A percentile compares a stretch with the other conserved stretches of the same genome.
Conservation (phyloP, 1,140 invertebrate species). For the Pararge aegeria region DNA sequence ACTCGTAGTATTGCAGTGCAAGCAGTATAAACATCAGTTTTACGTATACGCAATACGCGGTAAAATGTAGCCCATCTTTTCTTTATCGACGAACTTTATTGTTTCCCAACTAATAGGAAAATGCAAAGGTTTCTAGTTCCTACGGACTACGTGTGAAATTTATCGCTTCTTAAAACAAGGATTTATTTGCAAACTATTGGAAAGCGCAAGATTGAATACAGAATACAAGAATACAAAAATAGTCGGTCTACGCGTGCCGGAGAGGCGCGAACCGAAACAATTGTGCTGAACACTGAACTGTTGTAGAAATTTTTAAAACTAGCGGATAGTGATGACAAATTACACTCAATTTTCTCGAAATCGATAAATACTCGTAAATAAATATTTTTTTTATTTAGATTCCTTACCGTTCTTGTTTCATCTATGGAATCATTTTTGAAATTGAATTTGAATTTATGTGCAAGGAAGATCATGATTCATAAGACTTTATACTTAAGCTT, state of each 20-base stretch:
- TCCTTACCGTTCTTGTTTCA: too few relatives aligned
- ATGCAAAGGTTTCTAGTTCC: neutral
- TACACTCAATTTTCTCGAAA: neutral
- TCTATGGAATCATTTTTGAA: too few relatives aligned
- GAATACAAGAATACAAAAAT: conserved; percentile 20
- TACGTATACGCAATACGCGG: too few relatives aligned
- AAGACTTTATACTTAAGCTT: too few relatives aligned
- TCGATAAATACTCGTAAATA: too few relatives aligned
- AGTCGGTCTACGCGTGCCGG: conserved; percentile 20
- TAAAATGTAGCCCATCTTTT: neutral
- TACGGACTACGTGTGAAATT: conserved; percentile 10
- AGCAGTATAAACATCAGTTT: too few relatives aligned
- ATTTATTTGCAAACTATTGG: conserved; percentile 29
- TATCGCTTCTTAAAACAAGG: conserved; percentile 20
- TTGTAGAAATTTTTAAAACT: conserved; percentile 31
- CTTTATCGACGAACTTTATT: neutral
- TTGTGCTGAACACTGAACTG: conserved; percentile 8
- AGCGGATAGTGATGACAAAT: conserved; percentile 14
- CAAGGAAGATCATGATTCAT: too few relatives aligned
- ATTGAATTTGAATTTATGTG: too few relatives aligned
- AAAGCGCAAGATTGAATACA: conserved; percentile 28
- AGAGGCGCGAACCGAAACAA: conserved; percentile 24
- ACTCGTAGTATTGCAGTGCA: too few relatives aligned
- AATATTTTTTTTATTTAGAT: too few relatives aligned
- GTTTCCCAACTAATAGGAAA: neutral